phyloP scores from a whole-genome alignment of 2,797 vertebrate genomes.

The Oceanodroma leucorhoa region DNA sequence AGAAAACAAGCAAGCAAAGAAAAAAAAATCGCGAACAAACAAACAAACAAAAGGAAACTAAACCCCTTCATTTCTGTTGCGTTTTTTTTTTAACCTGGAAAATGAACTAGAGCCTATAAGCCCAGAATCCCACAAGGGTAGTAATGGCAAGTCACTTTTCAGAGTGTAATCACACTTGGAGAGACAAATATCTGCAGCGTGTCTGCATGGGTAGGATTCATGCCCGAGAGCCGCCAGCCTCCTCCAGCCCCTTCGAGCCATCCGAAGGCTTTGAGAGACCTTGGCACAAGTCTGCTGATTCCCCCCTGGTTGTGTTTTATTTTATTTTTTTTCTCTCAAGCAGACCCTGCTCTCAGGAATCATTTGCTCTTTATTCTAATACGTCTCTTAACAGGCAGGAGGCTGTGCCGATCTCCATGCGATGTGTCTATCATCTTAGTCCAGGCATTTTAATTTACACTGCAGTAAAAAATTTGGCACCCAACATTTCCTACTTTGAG shows the following conservation, averaged over 20 bases:
- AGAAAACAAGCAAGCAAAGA: background rate
- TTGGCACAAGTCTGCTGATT: background rate
- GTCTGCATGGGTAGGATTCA: conserved; percentile 38
- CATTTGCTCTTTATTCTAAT: background rate
- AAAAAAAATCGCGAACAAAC: background rate
- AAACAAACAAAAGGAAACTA: background rate
- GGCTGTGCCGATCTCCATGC: conserved; percentile 18
- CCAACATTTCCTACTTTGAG: conserved; percentile 15
- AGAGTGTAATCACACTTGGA: conserved; percentile 26
- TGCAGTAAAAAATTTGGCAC: conserved; percentile 71
- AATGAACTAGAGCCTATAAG: background rate
- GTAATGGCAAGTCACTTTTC: conserved; percentile 35
- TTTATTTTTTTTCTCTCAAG: background rate
- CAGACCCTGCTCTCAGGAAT: background rate
- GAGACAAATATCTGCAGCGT: conserved; percentile 37
- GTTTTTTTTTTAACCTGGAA: background rate
- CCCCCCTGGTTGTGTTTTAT: background rate
- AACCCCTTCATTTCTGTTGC: background rate
- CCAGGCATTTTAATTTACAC: conserved; percentile 72
- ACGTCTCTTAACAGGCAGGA: background rate
- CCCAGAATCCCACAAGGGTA: conserved; percentile 11
- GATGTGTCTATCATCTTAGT: conserved; percentile 50
- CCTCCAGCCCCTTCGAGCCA: background rate
- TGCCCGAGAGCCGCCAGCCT: background rate
- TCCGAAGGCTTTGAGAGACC: background rate